Base-by-base conservation (phyloP, 2,113 vertebrate genomes). In the Cyphomyrus plagiostoma region DNA sequence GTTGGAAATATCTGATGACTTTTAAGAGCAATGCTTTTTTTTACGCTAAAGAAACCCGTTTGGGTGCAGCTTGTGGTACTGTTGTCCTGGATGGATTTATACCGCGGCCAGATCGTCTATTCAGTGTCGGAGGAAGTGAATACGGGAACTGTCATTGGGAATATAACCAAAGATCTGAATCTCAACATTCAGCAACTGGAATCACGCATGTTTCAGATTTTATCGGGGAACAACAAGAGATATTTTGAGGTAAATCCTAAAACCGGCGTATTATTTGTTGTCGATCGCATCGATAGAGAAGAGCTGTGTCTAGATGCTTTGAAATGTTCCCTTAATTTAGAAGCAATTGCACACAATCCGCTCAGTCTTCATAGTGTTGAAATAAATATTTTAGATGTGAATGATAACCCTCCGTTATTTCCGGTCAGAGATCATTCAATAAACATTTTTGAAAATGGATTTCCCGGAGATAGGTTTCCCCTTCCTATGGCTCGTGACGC, bases 1-100 rank as follows among this genome's bases (percentile, higher is more conserved):
- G 11, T 80, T 35, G 39, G 77, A 62, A 62, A 62, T 10, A 9
- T 39, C 8, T 3, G 21, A 46, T 89, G 7, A 30, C 2, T 19
- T 23, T 9, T 46, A 4, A 49, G n/a, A 89, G 21, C 42, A 35
- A 89, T 84, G 88, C 39, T 10, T 39, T 30, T 85, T 84, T 46
- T 42, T 1, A 77, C 50, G n/a, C 26, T 48, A 46, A 42, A 19
- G 56, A 26, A 45, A 19, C 26, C 46, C 42, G 48, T 66, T 26
- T 87, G 87, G 90, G 70, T 90, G 21, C 92, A 87, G 91, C 15
- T 92, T 15, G 91, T 52, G 15, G 50, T 52, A 52, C 15, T 52
- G 50, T 52, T 52, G 50, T 52, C 50, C 50, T 52, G 50, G 50
- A 17, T 50, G 49, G 49, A 50, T 50, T 50, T 50, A 50, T 50